These are phyloP conservation scores for Rhogogaster chlorosoma DNA, from an alignment of 2,888 invertebrate genomes.

Conservation along the genomic window DNA sequence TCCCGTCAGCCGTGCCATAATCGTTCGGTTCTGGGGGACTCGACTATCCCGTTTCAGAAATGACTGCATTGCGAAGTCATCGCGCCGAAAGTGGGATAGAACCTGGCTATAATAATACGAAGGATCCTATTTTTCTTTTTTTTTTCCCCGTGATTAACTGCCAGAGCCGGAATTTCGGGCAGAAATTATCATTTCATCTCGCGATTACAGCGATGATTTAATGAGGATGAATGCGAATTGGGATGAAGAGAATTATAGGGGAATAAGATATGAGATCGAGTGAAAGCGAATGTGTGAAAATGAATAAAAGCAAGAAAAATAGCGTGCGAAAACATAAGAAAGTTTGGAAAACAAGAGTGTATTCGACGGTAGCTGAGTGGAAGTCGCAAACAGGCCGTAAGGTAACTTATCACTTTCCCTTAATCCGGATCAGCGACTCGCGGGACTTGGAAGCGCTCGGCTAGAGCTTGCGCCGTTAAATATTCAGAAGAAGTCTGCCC, in stretches of 20 bases:
- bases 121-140: not conserved
- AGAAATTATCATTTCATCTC: not conserved
- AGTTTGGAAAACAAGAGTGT: conserved; percentile 51
- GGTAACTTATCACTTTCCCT: conserved; percentile 71
- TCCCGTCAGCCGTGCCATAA: conserved; percentile 29
- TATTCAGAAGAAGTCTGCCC: conserved; percentile 69
- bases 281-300: not conserved
- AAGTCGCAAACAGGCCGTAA: conserved; percentile 54
- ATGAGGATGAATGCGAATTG: not conserved
- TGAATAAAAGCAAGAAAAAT: not conserved
- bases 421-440: conserved; percentile 69
- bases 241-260: not conserved
- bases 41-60: conserved; percentile 15
- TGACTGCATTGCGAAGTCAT: conserved; percentile 28
- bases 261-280: not conserved
- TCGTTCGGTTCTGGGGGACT: conserved; percentile 25
- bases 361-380: conserved; percentile 50
- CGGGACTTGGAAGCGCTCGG: conserved; percentile 61
- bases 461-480: conserved; percentile 68
- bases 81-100: not conserved
- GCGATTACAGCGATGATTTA: not conserved
- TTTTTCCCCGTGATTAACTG: not conserved
- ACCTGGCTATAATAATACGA: conserved; percentile 14
- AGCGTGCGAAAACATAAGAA: not conserved
- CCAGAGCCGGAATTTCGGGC: not conserved